Evolutionary conservation across 1,140 invertebrate species (phyloP), one percentile per base, ranked within the genome.

Genomic region (Rhyacophila brunnea): DNA sequence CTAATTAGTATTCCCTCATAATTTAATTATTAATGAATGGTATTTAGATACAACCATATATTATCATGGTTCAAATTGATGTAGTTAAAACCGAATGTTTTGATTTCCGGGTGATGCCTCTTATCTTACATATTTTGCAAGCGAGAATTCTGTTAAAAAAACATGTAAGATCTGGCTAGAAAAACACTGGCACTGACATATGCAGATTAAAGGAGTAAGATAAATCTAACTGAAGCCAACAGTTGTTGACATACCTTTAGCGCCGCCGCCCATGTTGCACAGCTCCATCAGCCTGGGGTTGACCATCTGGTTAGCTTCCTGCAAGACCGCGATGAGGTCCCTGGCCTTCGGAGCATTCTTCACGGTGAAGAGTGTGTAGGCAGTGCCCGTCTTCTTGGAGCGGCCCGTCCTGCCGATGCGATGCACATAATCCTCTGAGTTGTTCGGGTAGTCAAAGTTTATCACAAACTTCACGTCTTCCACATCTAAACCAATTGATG

Each of bases 391-490:
- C 61, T 88, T 88, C 63, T 89, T 86, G 36, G 87, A 88, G 32
- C 93, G 82, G 17, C 89, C 93, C 20, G 93, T 95, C 60, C 93
- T 83, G 2, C 93, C 93, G 72, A 95, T 95, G 60, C 93, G 85
- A 69, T 95, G 93, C 51, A 95, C 89, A 78, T 95, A 95, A 74
- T 95, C 92, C 77, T 95, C 93, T 11, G 89, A 90, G 70, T 88
- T 89, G 69, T 87, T 90, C 14, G 93, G 92, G 75, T 93, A 95
- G 75, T 95, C 93, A 81, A 88, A 92, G 80, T 95, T 95, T 74
- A 95, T 91, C 58, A 95, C 92, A 85, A 90, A 93, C 75, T 92
- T 93, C 71, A 95, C 90, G 78, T 95, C 92, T 67, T 91, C 88
- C 70, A 95, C 91, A 83, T 95, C 91, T 93, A 28, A 28, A 28